Conservation (phyloP, 2,113 vertebrate genomes). For the Chamaea fasciata region DNA sequence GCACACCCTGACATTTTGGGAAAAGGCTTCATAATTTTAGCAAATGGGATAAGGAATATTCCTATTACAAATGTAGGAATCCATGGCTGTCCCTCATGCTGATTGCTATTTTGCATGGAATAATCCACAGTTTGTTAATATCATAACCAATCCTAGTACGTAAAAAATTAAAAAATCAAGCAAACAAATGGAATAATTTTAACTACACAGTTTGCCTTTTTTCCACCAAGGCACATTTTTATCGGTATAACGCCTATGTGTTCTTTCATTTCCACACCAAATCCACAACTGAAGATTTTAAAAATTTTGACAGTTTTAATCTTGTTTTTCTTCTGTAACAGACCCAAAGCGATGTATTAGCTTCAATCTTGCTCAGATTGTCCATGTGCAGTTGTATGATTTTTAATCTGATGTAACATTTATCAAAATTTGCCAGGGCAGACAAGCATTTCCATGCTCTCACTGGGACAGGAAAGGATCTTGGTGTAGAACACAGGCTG, state of each 20-base stretch:
- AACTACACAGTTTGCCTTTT: not conserved
- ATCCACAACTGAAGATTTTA: not conserved
- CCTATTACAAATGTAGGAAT: not conserved
- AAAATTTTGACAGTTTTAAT: slow-evolving; percentile 7
- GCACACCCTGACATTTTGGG: slow-evolving; percentile 15
- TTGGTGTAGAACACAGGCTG: not conserved
- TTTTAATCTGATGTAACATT: slow-evolving; percentile 63
- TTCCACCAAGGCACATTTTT: not conserved
- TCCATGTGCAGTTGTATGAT: not conserved
- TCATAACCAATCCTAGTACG: not conserved
- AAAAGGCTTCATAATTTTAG: slow-evolving; percentile 7
- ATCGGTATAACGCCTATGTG: not conserved
- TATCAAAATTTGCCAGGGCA: slow-evolving; percentile 71
- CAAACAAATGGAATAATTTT: not conserved
- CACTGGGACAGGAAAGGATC: not conserved
- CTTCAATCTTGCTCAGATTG: slow-evolving; percentile 52
- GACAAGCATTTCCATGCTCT: slow-evolving; percentile 47
- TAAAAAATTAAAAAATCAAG: not conserved
- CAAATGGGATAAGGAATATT: not conserved
- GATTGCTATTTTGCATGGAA: slow-evolving; percentile 3
- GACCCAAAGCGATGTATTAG: not conserved
- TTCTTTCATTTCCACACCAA: not conserved
- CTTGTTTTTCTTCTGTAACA: not conserved
- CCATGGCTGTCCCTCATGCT: not conserved
- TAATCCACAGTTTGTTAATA: not conserved